Base-by-base conservation (phyloP, 2,888 invertebrate genomes). In the Notodromas monacha region DNA sequence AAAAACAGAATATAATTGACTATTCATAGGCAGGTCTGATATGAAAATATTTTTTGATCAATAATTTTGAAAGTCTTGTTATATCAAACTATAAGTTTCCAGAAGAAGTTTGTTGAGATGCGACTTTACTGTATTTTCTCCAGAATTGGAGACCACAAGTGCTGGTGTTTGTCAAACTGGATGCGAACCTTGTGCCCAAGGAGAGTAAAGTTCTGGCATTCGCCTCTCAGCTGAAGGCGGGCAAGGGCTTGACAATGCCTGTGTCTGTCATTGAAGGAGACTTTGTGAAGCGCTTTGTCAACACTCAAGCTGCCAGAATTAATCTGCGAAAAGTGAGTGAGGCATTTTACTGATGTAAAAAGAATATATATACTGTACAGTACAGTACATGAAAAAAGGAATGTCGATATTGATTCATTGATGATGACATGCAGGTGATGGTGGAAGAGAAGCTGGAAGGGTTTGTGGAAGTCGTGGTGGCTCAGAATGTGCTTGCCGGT, bases 81-180 rank as follows among this genome's bases (percentile, higher is more conserved):
- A n/a, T n/a, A n/a, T n/a, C n/a, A n/a, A n/a, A n/a, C n/a, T n/a
- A n/a, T n/a, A n/a, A n/a, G n/a, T n/a, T n/a, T n/a, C n/a, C n/a
- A n/a, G n/a, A n/a, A n/a, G n/a, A n/a, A n/a, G n/a, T n/a, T n/a
- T n/a, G n/a, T n/a, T n/a, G n/a, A n/a, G n/a, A n/a, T n/a, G n/a
- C n/a, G n/a, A n/a, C n/a, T n/a, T n/a, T n/a, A n/a, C n/a, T n/a
- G n/a, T n/a, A n/a, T n/a, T n/a, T n/a, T n/a, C n/a, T n/a, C n/a
- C n/a, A n/a, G 56, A 96, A 96, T 55, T 96, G 92, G 92, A 63
- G 89, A 33, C 92, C 92, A 12, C 92, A 92, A 53, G 68, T 99
- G 40, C 56, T 96, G 36, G 70, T 96, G 38, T 59, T 92, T 4
- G 64, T 70, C 37, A 79, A 81, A 57, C 57, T 74, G 29, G 77